Evolutionary conservation across 2,113 vertebrate species (phyloP).

Genomic region (Etia nguti): DNA sequence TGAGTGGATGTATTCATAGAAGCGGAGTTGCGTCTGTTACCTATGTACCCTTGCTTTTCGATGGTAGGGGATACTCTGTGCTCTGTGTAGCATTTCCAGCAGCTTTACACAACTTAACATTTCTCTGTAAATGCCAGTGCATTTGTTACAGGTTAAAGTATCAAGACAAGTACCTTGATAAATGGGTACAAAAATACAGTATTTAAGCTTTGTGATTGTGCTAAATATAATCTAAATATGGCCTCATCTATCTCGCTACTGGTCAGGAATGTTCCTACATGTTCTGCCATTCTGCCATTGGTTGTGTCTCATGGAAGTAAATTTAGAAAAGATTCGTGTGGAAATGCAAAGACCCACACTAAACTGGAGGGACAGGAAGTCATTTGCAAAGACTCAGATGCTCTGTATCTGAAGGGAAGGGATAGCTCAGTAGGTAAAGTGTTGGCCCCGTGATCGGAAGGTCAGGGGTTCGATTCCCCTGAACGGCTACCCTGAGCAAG

Average conservation of each 20-base stretch:
- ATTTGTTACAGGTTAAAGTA: not conserved
- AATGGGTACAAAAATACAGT: not conserved
- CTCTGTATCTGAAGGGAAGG: no score
- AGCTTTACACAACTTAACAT: not conserved
- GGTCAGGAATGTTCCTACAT: not conserved
- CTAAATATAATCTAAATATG: not conserved
- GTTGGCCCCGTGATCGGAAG: no score
- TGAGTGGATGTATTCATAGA: not conserved
- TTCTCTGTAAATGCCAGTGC: constrained; percentile 23
- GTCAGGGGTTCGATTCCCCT: no score
- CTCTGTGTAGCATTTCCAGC: not conserved
- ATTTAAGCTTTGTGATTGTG: not conserved
- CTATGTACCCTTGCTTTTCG: not conserved
- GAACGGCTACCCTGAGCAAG: no score
- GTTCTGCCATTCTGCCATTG: not conserved
- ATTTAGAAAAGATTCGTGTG: not conserved
- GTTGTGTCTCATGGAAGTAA: not conserved
- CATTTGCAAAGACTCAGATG: not conserved
- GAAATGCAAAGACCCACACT: not conserved
- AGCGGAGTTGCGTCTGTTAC: not conserved
- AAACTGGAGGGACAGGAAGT: not conserved
- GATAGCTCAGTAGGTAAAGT: no score
- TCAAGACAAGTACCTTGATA: not conserved
- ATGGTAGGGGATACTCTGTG: not conserved
- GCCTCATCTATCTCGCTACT: not conserved